Conservation (phyloP, 2,888 invertebrate genomes). For the Drosophila suboccidentalis region DNA sequence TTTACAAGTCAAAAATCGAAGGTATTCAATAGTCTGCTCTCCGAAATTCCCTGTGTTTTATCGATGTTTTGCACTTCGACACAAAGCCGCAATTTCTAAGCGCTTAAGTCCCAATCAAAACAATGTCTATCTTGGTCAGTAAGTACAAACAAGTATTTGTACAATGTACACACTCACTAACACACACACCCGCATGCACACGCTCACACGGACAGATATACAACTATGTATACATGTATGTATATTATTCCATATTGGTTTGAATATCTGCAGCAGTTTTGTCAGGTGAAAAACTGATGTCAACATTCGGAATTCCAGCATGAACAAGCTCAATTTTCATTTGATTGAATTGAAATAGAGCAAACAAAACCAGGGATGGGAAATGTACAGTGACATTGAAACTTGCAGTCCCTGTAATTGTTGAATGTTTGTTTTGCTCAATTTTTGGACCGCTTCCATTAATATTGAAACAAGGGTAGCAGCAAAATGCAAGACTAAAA, state of each 20-base stretch:
- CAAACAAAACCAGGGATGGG: background rate
- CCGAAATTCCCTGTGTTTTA: background rate
- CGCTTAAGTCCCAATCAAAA: constrained; percentile 24
- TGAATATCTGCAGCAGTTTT: background rate
- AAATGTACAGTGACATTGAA: background rate
- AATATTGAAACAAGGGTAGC: constrained; percentile 40
- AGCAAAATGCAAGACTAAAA: constrained; percentile 3
- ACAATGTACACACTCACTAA: background rate
- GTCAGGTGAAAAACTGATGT: constrained; percentile 7
- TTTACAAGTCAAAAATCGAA: background rate
- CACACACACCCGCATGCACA: background rate
- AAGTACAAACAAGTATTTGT: background rate
- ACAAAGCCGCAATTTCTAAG: constrained; percentile 1
- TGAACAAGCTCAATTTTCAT: constrained; percentile 50
- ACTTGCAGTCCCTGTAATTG: constrained; percentile 1
- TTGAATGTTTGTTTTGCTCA: constrained; percentile 45
- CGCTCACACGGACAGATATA: background rate
- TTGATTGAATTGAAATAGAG: constrained; percentile 63
- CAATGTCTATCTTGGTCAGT: background rate
- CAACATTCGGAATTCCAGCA: constrained; percentile 27
- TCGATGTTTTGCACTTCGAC: background rate
- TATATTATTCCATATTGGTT: background rate
- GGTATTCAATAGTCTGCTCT: background rate
- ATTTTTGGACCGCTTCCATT: constrained; percentile 46
- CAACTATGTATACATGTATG: background rate